Conservation (phyloP, 2,888 invertebrate species). For the Ceraclea dissimilis region DNA sequence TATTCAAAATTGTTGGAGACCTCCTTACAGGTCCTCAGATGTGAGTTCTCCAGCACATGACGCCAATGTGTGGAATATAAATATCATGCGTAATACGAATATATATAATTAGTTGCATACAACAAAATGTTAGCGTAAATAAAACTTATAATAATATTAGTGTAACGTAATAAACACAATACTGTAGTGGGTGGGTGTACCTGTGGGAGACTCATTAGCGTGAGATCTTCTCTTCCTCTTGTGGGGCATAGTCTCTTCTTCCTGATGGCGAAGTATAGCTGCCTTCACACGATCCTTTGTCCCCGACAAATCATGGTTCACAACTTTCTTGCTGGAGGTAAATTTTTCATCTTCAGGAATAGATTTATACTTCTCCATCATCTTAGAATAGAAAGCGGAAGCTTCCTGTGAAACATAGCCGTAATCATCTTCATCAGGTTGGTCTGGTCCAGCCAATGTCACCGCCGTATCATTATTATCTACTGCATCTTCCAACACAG, state of each 20-base stretch:
- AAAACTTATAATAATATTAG: too few species aligned
- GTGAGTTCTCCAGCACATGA: too few species aligned
- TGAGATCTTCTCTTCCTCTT: slow-evolving; percentile 44
- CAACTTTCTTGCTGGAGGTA: slow-evolving; percentile 42
- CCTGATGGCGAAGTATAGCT: slow-evolving; percentile 61
- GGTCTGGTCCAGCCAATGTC: slow-evolving; percentile 64
- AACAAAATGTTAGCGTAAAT: too few species aligned
- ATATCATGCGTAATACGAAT: too few species aligned
- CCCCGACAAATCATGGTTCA: slow-evolving; percentile 49
- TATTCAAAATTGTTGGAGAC: too few species aligned
- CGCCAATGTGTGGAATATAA: too few species aligned
- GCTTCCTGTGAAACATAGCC: slow-evolving; percentile 83
- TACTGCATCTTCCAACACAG: slow-evolving; percentile 74
- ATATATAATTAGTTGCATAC: too few species aligned
- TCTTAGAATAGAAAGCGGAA: slow-evolving; percentile 71
- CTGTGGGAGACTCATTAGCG: slow-evolving; percentile 7
- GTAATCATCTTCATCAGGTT: slow-evolving; percentile 86
- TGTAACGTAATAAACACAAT: too few species aligned
- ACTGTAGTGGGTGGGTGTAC: too few species aligned
- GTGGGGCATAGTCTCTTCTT: slow-evolving; percentile 64
- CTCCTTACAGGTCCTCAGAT: too few species aligned
- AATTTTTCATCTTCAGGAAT: slow-evolving; percentile 66
- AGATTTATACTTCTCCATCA: slow-evolving; percentile 76
- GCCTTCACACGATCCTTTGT: slow-evolving; percentile 70
- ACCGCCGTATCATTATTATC: slow-evolving; percentile 70